Base-by-base conservation (phyloP, 1,140 invertebrate species). In the Diploscapter pachys region DNA sequence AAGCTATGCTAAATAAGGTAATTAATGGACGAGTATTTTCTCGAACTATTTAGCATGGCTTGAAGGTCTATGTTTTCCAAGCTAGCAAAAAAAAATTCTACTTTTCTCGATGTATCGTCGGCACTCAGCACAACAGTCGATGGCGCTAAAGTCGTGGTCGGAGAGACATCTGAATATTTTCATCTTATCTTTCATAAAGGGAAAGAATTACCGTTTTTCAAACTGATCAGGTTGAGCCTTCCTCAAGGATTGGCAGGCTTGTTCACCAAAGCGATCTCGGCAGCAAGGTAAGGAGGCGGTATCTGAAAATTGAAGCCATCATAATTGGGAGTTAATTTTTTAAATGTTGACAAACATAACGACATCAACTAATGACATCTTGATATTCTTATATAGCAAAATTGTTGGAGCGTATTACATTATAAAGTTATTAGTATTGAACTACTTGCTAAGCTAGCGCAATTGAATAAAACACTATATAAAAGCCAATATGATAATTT, bases 71-170 rank as follows among this genome's bases (percentile, higher is more conserved):
- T 64, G 6, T 6, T 64, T 64, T 8, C 31, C 13, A 31, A 8
- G 2, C 8, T 6, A 31, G 31, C 4, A 51, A 51, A 67, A 3
- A 9, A 53, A 4, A 11, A 4, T 54, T 61, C 5, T 62, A 80
- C 78, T 63, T 51, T 51, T 75, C 52, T 79, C 77, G 55, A 80
- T 79, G 57, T 80, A 59, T 78, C 76, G 57, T 80, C 78, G 62
- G 64, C 78, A 80, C 54, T 80, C 78, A 63, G 66, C 78, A 71
- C 78, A 80, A 52, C 78, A 80, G 59, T 78, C 72, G 5, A 73
- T 76, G 4, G 77, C 59, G 61, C 72, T 75, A 61, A 80, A 80
- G 54, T 80, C 78, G 57, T 80, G 78, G 63, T 80, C 78, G 2
- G 67, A 51, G 5, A 80, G 31, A 61, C 78, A 80, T 67, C 68